Evolutionary conservation across 2,113 vertebrate genomes (phyloP), one percentile per base, ranked within the genome.

Genomic region (Xyliphius kryptos): DNA sequence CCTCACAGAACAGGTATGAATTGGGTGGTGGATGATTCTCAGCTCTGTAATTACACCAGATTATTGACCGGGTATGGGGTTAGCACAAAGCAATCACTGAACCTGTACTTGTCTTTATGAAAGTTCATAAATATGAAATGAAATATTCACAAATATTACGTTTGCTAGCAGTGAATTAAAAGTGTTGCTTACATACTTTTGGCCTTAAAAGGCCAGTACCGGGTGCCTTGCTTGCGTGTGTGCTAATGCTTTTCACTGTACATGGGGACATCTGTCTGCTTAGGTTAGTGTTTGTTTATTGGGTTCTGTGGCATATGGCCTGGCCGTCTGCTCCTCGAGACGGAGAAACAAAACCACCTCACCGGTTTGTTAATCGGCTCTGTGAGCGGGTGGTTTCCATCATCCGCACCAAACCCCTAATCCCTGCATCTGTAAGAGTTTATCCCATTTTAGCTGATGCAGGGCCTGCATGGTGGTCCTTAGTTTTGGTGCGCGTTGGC

Each of bases 291-390:
- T 36, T 20, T 44, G 62, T 51, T 61, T 60, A 40, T 61, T 69
- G 15, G 38, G 51, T 55, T 60, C 12, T 43, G 61, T n/a, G 53
- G 64, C 79, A 79, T 82, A 79, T 82, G 81, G 68, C 50, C 53
- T 26, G 54, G 36, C 66, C 80, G 82, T 84, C 77, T 85, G 82
- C 82, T 85, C 76, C 77, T 19, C 46, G 71, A 22, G 6, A 46
- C 55, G 44, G 41, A 56, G 38, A 63, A 67, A 67, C 55, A 74
- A 65, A 66, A 61, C 69, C 70, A 37, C 64, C 63, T 22, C 49
- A 11, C 51, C 69, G 61, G 72, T 71, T 60, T 53, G 78, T 72
- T 86, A 86, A 86, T 83, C 75, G 62, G 80, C 83, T 70, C 41
- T 36, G 77, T 73, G 41, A 56, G 64, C 26, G 32, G 37, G 36